These are phyloP conservation scores for Coptodon rendalli DNA, from an alignment of 2,113 vertebrate species.

Conservation along the genomic window DNA sequence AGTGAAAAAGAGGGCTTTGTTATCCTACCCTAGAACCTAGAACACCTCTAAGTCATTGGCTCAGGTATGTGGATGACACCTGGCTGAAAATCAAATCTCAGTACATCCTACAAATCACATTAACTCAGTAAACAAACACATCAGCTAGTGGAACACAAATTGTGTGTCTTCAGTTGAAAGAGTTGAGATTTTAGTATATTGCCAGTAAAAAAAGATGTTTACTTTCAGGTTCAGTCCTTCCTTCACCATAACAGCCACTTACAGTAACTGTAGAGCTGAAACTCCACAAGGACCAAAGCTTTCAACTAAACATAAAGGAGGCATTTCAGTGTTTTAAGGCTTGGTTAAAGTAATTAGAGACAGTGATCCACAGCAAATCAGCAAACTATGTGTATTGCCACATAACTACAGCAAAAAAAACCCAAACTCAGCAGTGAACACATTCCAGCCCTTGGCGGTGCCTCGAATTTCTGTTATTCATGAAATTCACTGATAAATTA, in stretches of 20 bases:
- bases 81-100: neutral
- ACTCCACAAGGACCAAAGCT: neutral
- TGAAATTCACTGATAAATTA: neutral
- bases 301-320: neutral
- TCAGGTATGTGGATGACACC: neutral
- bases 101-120: neutral
- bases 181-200: neutral
- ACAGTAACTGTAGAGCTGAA: neutral
- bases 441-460: neutral
- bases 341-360: neutral
- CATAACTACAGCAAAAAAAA: neutral
- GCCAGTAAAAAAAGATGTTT: neutral
- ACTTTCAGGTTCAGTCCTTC: neutral
- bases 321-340: neutral
- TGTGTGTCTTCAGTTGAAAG: neutral
- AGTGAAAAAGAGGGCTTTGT: neutral
- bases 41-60: neutral
- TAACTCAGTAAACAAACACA: neutral
- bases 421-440: neutral
- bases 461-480: neutral
- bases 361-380: neutral
- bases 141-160: neutral
- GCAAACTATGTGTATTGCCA: neutral
- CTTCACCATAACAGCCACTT: neutral
- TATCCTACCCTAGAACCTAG: neutral